These are phyloP conservation scores for Poliocrania exsul DNA, from an alignment of 2,797 vertebrate species.

Conservation along the genomic window DNA sequence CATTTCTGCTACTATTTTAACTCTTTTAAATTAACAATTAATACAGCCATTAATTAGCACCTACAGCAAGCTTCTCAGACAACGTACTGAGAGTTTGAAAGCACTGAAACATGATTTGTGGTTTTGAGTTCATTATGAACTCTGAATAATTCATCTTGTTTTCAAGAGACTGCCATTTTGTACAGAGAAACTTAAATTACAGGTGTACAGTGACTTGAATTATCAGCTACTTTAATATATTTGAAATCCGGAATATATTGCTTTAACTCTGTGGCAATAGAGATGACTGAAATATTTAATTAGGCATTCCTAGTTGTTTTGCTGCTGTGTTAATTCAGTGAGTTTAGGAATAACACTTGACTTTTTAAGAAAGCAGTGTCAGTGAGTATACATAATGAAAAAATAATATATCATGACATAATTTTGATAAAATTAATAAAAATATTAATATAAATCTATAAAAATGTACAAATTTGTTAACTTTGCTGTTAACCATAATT, in stretches of 20 bases:
- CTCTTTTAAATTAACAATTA: slow-evolving; percentile 57
- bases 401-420: neutral
- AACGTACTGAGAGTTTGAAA: slow-evolving; percentile 28
- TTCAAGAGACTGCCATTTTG: slow-evolving; percentile 32
- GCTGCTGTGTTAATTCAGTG: neutral
- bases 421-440: neutral
- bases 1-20: slow-evolving; percentile 24
- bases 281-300: slow-evolving; percentile 4
- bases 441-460: neutral
- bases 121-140: neutral
- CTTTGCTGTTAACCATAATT: neutral
- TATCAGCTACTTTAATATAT: neutral
- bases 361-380: neutral
- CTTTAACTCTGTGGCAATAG: neutral
- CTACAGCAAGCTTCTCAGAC: slow-evolving; percentile 13
- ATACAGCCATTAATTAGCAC: slow-evolving; percentile 54
- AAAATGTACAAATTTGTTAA: neutral
- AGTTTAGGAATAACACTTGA: neutral
- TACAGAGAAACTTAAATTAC: neutral
- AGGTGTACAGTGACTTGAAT: neutral
- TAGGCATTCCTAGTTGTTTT: neutral
- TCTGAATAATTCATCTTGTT: slow-evolving; percentile 66
- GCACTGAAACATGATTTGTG: slow-evolving; percentile 27
- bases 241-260: neutral
- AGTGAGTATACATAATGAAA: neutral